These are phyloP conservation scores for Macrosoma leucophasiata DNA, from an alignment of 2,888 invertebrate genomes.

Conservation along the genomic window DNA sequence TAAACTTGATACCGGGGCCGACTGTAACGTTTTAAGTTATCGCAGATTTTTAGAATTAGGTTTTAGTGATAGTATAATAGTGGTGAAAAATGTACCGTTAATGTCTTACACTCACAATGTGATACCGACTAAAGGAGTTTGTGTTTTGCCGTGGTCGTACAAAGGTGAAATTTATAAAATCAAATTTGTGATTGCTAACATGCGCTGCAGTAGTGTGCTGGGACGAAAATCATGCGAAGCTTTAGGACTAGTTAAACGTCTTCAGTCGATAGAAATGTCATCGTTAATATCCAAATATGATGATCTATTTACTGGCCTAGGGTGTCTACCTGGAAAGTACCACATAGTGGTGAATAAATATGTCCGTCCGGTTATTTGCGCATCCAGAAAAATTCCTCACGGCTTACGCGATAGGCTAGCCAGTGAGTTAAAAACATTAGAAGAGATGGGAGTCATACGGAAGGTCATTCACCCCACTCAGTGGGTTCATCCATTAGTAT, in stretches of 20 bases:
- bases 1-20: slow-evolving; percentile 14
- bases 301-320: slow-evolving; percentile 6
- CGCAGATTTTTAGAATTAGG: slow-evolving; percentile 4
- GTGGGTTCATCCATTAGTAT: slow-evolving; percentile 11
- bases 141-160: slow-evolving; percentile 5
- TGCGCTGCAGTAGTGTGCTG: slow-evolving; percentile 12
- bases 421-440: no score
- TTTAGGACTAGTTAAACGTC: no score
- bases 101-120: slow-evolving; percentile 2
- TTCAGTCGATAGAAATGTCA: no score
- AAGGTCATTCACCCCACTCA: no score
- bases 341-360: no score
- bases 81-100: neutral
- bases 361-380: no score
- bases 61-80: slow-evolving; percentile 1
- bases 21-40: slow-evolving; percentile 10
- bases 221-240: slow-evolving; percentile 10
- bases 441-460: no score
- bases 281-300: slow-evolving; percentile 1
- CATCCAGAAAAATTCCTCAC: no score
- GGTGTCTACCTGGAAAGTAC: no score
- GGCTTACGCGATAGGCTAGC: no score
- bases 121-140: slow-evolving; percentile 7
- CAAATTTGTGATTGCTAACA: slow-evolving; percentile 12
- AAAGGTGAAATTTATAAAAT: slow-evolving; percentile 11